These are phyloP conservation scores for Drosophila barbarae DNA, from an alignment of 2,888 invertebrate genomes.

Conservation along the genomic window DNA sequence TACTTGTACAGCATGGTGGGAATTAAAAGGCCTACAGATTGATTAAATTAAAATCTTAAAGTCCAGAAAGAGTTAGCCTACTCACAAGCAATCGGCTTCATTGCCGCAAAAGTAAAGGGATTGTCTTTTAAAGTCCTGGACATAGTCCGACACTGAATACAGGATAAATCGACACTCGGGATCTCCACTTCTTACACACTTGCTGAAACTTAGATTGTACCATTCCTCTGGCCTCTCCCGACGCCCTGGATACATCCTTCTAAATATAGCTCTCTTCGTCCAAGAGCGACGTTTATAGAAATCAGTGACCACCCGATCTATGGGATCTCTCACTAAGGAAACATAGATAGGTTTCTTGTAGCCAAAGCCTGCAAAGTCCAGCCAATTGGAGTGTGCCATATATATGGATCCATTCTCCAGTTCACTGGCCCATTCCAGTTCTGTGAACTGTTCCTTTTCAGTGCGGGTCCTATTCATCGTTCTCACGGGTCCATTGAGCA, in stretches of 20 bases:
- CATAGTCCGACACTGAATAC: constrained; percentile 88
- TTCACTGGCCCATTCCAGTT: constrained; percentile 85
- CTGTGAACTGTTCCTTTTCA: constrained; percentile 85
- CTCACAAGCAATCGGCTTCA: constrained; percentile 88
- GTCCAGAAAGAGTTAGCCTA: constrained; percentile 35
- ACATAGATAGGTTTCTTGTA: constrained; percentile 90
- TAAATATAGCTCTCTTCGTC: constrained; percentile 84
- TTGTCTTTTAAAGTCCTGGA: constrained; percentile 90
- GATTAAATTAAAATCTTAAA: neutral
- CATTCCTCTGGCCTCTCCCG: constrained; percentile 85
- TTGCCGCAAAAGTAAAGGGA: constrained; percentile 94
- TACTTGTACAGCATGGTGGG: constrained; percentile 87
- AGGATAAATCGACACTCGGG: constrained; percentile 89
- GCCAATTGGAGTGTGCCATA: constrained; percentile 92
- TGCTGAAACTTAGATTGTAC: constrained; percentile 85
- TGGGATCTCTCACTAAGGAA: constrained; percentile 92
- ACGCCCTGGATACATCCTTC: constrained; percentile 80
- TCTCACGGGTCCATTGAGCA: constrained; percentile 80
- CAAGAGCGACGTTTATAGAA: constrained; percentile 93
- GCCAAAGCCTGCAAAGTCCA: constrained; percentile 88
- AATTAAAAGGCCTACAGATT: constrained; percentile 88
- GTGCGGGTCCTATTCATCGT: constrained; percentile 76
- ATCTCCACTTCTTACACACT: constrained; percentile 90
- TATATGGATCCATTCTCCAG: constrained; percentile 88
- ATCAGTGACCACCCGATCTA: constrained; percentile 92